These are phyloP conservation scores for Parnassius apollo DNA, from an alignment of 2,888 invertebrate species.

Conservation along the genomic window DNA sequence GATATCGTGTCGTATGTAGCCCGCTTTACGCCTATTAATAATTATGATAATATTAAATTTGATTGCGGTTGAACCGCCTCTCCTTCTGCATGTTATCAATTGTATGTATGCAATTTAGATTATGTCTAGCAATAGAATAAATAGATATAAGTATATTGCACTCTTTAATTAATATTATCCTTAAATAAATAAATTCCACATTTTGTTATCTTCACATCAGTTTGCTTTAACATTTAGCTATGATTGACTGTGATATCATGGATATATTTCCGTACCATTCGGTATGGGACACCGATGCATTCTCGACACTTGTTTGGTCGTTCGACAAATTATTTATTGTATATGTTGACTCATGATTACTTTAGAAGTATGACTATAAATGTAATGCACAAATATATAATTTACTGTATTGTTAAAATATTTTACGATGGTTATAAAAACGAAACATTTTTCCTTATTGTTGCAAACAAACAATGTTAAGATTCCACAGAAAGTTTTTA, in stretches of 20 bases:
- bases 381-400: constrained; percentile 6
- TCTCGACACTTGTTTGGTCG: constrained; percentile 11
- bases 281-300: neutral
- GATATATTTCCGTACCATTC: constrained; percentile 4
- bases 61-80: constrained; percentile 6
- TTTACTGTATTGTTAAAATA: constrained; percentile 14
- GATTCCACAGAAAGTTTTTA: neutral
- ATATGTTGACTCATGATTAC: constrained; percentile 29
- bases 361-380: constrained; percentile 2
- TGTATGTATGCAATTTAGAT: constrained; percentile 4
- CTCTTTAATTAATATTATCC: neutral
- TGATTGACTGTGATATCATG: constrained; percentile 29
- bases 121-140: neutral
- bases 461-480: neutral
- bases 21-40: neutral
- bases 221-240: constrained; percentile 5
- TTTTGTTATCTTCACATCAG: constrained; percentile 3
- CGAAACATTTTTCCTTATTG: neutral
- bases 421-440: constrained; percentile 4
- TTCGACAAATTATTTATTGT: constrained; percentile 28
- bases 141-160: neutral
- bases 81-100: constrained; percentile 6
- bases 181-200: constrained; percentile 1
- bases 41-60: neutral
- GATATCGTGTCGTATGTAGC: too few relatives aligned